These are phyloP conservation scores for Tragelaphus buxtoni DNA, from an alignment of 2,113 vertebrate genomes.

Conservation along the genomic window DNA sequence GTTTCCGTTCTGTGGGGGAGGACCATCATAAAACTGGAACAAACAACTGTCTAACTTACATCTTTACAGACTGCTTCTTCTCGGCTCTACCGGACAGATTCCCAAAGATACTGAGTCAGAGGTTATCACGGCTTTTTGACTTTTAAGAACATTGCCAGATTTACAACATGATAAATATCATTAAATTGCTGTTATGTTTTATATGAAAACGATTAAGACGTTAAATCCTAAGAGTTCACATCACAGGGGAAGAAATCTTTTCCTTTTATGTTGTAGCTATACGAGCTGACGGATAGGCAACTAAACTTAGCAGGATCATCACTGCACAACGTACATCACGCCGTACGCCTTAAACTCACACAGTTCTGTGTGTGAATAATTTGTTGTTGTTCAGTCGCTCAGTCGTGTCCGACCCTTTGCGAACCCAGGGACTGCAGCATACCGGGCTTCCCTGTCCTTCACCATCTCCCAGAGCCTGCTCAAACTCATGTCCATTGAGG, in stretches of 20 bases:
- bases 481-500: background rate
- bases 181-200: background rate
- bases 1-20: background rate
- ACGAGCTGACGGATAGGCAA: background rate
- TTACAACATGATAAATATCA: background rate
- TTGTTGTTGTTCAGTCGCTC: background rate
- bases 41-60: background rate
- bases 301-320: background rate
- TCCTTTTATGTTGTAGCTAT: background rate
- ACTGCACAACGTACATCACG: background rate
- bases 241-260: background rate
- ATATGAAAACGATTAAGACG: background rate
- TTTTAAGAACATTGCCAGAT: background rate
- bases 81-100: background rate
- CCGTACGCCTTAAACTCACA: background rate
- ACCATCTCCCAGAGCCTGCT: background rate
- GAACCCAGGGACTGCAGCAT: background rate
- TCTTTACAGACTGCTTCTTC: background rate
- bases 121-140: background rate
- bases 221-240: background rate
- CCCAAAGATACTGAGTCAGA: background rate
- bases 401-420: rapidly evolving
- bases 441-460: background rate
- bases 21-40: background rate
- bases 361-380: background rate